phyloP scores from a whole-genome alignment of 1,140 invertebrate species.

The Gryllus bimaculatus region DNA sequence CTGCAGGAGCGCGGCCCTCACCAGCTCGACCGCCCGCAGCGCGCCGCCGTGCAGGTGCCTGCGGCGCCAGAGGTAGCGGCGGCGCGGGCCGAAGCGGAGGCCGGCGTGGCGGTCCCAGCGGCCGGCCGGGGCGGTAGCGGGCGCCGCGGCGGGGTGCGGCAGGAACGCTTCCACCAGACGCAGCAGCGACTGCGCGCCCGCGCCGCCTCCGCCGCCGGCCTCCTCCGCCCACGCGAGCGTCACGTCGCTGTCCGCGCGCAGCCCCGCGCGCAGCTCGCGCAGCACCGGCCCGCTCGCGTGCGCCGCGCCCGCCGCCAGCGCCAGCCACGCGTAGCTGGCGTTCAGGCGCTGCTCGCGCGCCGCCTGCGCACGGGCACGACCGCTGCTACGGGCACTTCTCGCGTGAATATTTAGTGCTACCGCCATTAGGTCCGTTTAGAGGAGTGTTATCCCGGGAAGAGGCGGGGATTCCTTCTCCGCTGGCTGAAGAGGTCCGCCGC shows the following conservation, averaged over 20 bases:
- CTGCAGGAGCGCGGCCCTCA: too few species aligned
- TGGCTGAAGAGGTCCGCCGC: too few species aligned
- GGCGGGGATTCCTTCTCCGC: too few species aligned
- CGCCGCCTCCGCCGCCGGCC: too few species aligned
- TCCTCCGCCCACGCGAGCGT: neutral
- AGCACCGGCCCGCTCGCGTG: neutral
- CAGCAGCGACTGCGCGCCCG: neutral
- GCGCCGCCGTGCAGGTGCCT: neutral
- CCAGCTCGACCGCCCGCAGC: neutral
- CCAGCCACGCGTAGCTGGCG: neutral
- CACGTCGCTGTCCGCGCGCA: neutral
- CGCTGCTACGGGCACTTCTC: too few species aligned
- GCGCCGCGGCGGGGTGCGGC: too few species aligned
- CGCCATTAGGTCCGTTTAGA: too few species aligned
- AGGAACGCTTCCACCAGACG: neutral
- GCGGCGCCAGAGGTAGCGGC: neutral
- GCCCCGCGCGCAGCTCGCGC: neutral
- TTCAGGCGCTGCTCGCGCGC: neutral
- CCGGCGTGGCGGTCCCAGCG: neutral
- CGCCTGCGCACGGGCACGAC: neutral
- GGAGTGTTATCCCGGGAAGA: too few species aligned
- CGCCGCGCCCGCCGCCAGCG: neutral
- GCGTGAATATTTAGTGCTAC: too few species aligned
- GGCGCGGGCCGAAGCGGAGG: neutral
- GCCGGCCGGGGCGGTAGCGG: too few species aligned